phyloP scores from a whole-genome alignment of 1,140 invertebrate genomes.

The Pseudachorutes palmiensis region DNA sequence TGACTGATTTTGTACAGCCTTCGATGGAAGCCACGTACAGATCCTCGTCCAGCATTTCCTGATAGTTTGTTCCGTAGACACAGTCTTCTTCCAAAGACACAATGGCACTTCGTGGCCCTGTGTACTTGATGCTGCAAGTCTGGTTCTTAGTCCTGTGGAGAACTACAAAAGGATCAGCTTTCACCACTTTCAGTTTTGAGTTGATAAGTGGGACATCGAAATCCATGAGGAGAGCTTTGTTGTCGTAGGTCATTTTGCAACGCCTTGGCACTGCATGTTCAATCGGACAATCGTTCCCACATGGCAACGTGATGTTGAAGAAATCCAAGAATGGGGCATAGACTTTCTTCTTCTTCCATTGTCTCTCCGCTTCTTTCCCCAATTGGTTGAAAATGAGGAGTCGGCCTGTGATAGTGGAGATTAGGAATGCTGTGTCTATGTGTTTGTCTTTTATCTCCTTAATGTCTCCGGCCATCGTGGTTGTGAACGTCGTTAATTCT shows the following conservation, averaged over 20 bases:
- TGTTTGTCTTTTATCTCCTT: not conserved
- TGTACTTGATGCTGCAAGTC: conserved; percentile 22
- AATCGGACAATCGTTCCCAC: conserved; percentile 11
- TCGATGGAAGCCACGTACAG: not conserved
- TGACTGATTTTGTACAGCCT: not conserved
- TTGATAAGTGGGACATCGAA: conserved; percentile 16
- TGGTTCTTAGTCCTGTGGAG: conserved; percentile 9
- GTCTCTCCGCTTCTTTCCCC: not conserved
- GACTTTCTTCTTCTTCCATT: conserved; percentile 12
- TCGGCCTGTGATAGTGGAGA: not conserved
- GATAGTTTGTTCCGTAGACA: conserved; percentile 5
- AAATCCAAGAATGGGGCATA: conserved; percentile 3
- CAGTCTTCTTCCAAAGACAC: conserved; percentile 19
- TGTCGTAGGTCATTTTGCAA: not conserved
- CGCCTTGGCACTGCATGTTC: not conserved
- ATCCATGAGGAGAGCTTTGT: conserved; percentile 5
- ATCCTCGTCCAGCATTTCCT: not conserved
- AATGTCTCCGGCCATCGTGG: not conserved
- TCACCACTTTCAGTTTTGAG: conserved; percentile 10
- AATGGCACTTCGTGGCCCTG: conserved; percentile 16
- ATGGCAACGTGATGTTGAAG: conserved; percentile 17
- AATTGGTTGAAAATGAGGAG: conserved; percentile 5
- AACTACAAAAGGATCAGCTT: conserved; percentile 25
- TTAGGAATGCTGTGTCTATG: not conserved
- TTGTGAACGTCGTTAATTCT: not conserved